phyloP scores from a whole-genome alignment of 1,140 invertebrate species.

The Myzus persicae region DNA sequence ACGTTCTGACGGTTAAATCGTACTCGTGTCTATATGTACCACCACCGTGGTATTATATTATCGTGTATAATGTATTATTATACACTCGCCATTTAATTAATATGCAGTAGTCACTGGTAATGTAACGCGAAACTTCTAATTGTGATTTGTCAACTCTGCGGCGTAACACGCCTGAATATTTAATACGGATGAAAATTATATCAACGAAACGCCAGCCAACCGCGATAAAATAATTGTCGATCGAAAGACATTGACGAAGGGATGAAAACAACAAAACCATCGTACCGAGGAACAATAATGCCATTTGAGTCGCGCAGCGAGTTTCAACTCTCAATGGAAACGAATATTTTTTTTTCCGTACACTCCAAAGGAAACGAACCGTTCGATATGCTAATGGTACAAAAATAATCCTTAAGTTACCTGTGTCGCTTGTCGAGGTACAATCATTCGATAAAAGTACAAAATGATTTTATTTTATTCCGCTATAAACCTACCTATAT shows the following conservation, averaged over 20 bases:
- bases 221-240: not conserved
- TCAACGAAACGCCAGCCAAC: not conserved
- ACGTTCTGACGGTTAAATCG: not conserved
- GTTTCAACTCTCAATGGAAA: not conserved
- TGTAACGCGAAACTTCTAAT: not conserved
- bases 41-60: not conserved
- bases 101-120: not conserved
- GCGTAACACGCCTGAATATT: not conserved
- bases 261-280: constrained; percentile 5
- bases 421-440: not conserved
- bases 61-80: constrained; percentile 1
- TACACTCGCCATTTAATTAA: not conserved
- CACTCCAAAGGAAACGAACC: not conserved
- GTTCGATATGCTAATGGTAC: not conserved
- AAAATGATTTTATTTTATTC: not conserved
- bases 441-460: not conserved
- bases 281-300: not conserved
- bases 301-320: not conserved
- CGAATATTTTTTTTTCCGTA: not conserved
- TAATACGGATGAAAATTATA: not conserved
- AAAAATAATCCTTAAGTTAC: constrained; percentile 32
- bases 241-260: not conserved
- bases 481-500: not conserved
- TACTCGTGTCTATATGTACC: not conserved
- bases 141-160: not conserved